phyloP scores from a whole-genome alignment of 1,140 invertebrate genomes.

The Diorhabda elongata region DNA sequence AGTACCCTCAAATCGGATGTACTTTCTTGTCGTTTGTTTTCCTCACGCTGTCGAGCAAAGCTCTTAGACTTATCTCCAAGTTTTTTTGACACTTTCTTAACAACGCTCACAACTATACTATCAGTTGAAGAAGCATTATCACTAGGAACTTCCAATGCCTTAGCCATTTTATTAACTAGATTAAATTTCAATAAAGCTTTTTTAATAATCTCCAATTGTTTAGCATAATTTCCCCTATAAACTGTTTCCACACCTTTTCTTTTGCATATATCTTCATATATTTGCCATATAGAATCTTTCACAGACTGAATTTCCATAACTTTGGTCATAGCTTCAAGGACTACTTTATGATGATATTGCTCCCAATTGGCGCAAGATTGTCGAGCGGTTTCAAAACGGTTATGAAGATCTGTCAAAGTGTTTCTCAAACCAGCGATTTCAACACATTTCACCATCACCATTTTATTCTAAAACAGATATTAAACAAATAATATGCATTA shows the following conservation, averaged over 20 bases:
- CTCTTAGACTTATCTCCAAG: not conserved
- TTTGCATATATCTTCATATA: conserved; percentile 26
- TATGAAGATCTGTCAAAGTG: conserved; percentile 13
- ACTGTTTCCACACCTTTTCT: conserved; percentile 22
- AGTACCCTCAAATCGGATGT: too few species aligned
- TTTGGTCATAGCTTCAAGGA: not conserved
- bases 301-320: conserved; percentile 9
- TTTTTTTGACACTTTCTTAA: not conserved
- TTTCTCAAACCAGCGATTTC: conserved; percentile 22
- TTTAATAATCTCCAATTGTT: conserved; percentile 25
- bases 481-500: not conserved
- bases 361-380: conserved; percentile 24
- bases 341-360: conserved; percentile 15
- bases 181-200: conserved; percentile 23
- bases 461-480: conserved; percentile 4
- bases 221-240: conserved; percentile 15
- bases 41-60: too few species aligned
- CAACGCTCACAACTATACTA: conserved; percentile 6
- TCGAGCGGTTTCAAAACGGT: conserved; percentile 22
- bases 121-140: conserved; percentile 9
- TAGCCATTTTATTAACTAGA: conserved; percentile 21
- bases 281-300: conserved; percentile 17
- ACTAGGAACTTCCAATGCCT: conserved; percentile 14
- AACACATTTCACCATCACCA: conserved; percentile 4
- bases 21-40: too few species aligned